Evolutionary conservation across 1,140 invertebrate species (phyloP), one percentile per base, ranked within the genome.

Genomic region (Euglossa dilemma): DNA sequence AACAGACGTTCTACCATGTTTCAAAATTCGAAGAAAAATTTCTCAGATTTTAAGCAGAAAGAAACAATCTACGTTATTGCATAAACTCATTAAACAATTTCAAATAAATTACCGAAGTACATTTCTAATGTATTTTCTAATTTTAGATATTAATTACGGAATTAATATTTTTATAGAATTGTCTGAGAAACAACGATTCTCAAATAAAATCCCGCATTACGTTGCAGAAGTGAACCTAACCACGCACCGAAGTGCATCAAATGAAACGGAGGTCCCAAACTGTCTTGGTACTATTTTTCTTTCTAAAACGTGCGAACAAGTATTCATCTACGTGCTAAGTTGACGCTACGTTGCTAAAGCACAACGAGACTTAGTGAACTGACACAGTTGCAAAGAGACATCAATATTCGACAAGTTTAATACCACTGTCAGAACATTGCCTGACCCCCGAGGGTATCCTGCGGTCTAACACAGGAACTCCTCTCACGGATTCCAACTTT

Each of bases 361-460:
- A 25, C 71, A 81, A 57, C 50, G 18, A 77, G 63, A 61, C 54
- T 83, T 66, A 61, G 64, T 23, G 28, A 76, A 77, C 64, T 47
- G 73, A 43, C 64, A 69, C 54, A 66, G 56, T 84, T 36, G 82
- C 74, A 85, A 86, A 70, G 84, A 83, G 83, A 85, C 90, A 80
- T 87, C 71, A 67, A 77, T 83, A 90, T 89, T 86, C 77, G 84
- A 81, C 82, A 89, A 92, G 87, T 92, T 92, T 90, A 89, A 91
- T 91, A 91, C 91, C 87, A 89, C 70, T 86, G 87, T 89, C 87
- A 75, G 87, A 89, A 89, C 88, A 85, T 67, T 80, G 86, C 50
- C 70, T 69, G 63, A 84, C 69, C 83, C 82, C 78, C 56, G 78
- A 36, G 54, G 77, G 67, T 75, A 80, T 80, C 67, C 52, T 63